Evolutionary conservation across 2,113 vertebrate genomes (phyloP), one percentile per base, ranked within the genome.

Genomic region (Chaetura pelagica): DNA sequence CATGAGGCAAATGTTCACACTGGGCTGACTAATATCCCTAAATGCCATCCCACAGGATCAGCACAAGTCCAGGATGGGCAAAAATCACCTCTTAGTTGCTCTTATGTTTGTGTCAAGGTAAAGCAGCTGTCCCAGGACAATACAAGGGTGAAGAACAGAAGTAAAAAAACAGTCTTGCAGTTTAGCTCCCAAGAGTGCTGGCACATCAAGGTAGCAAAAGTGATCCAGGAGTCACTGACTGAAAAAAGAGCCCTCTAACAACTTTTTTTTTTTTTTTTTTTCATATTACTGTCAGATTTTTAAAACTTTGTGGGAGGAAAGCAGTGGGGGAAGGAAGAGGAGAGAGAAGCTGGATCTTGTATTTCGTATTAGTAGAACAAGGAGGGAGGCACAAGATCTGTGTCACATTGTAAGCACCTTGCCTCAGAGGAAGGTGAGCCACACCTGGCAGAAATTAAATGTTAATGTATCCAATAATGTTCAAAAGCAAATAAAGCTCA

Each of bases 381-480:
- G 74, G 29, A 93, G 32, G 30, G 57, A 77, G 34, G 87, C 68
- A 77, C 4, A 12, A 72, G 92, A 82, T 90, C 66, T 62, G 58
- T 81, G 54, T 87, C 68, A 81, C 35, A 23, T 38, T 89, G 48
- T 64, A 92, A 87, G 66, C 6, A 8, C 52, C 94, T 93, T 79
- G 87, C 80, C 73, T 92, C 73, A 92, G 69, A 89, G 69, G 58
- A 90, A 84, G 90, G 83, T 78, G 92, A 96, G 38, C 42, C 18
- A 38, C 73, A 95, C 76, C 86, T 92, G 76, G 69, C 35, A 86
- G 84, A 92, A 90, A 94, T 94, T 89, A 96, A 95, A 92, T 89
- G 54, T 96, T 94, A 96, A 89, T 84, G 62, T 63, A 78, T 72
- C 73, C 61, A 94, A 90, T 89, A 64, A 76, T 93, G 88, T 72